These are phyloP conservation scores for Azemiops feae DNA, from an alignment of 2,113 vertebrate genomes.

Conservation along the genomic window DNA sequence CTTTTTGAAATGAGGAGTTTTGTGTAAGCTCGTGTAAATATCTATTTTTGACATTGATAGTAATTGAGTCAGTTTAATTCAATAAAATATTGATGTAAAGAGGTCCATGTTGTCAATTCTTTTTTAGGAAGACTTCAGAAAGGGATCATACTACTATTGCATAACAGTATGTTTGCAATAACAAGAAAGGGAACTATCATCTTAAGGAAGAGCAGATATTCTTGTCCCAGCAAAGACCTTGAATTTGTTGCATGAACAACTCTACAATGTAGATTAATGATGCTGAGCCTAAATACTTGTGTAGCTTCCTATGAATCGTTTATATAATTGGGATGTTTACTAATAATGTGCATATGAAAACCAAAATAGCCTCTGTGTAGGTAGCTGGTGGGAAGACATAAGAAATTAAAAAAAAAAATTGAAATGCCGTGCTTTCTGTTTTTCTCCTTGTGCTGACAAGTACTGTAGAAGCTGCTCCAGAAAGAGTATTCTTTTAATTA, in stretches of 20 bases:
- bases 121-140: background rate
- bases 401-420: background rate
- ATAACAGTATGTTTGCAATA: background rate
- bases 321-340: background rate
- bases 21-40: background rate
- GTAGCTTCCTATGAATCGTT: background rate
- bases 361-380: constrained; percentile 6
- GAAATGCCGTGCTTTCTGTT: background rate
- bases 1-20: background rate
- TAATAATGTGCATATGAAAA: background rate
- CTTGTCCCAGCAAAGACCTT: background rate
- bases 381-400: background rate
- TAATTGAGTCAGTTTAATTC: background rate
- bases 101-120: background rate
- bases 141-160: rapidly evolving
- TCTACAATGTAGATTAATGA: background rate
- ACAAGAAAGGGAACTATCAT: background rate
- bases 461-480: background rate
- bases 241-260: background rate
- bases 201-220: background rate
- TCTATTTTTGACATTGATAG: background rate
- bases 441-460: background rate
- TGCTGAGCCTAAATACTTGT: background rate
- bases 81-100: background rate
- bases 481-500: constrained; percentile 6